phyloP scores from a whole-genome alignment of 30 jellyfish, hydroid and myxozoan species.

The Aurelia coerulea region DNA sequence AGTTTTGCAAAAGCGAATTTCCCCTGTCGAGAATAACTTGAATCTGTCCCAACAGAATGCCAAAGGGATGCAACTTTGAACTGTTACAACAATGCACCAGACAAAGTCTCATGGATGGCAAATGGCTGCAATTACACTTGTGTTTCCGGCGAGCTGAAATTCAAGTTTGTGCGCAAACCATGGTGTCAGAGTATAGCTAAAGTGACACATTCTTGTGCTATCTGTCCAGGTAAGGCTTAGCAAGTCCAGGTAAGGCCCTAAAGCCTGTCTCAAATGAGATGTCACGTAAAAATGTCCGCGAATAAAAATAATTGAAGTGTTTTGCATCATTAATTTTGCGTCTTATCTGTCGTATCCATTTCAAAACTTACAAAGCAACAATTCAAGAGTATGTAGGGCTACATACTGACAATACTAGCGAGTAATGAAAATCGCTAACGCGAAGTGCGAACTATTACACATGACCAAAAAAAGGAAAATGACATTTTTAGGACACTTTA shows the following conservation, averaged over 20 bases:
- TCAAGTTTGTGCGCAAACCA: constrained; percentile 10
- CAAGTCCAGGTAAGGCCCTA: background rate
- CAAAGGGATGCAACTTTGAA: constrained; percentile 35
- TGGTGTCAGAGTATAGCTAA: constrained; percentile 65
- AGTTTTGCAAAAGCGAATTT: no score
- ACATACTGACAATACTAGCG: no score
- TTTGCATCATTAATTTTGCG: no score
- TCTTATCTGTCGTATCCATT: no score
- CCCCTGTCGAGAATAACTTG: no score
- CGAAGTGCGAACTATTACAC: no score
- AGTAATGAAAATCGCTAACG: no score
- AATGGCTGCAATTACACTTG: constrained; percentile 69
- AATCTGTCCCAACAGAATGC: background rate
- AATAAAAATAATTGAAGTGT: background rate
- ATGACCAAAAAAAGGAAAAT: no score
- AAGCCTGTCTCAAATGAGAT: background rate
- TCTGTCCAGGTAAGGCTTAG: constrained; percentile 73
- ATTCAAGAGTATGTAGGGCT: no score
- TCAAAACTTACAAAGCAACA: no score
- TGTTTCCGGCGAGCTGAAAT: background rate
- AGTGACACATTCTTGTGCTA: constrained; percentile 9
- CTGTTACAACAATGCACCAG: constrained; percentile 33
- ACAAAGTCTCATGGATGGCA: constrained; percentile 36
- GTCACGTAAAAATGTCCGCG: no score
- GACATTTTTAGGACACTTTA: no score